Percentiles rank a stretch among this genome's conserved stretches.
Conservation (phyloP, 2,888 invertebrate genomes). For the Erpobdella octoculata region DNA sequence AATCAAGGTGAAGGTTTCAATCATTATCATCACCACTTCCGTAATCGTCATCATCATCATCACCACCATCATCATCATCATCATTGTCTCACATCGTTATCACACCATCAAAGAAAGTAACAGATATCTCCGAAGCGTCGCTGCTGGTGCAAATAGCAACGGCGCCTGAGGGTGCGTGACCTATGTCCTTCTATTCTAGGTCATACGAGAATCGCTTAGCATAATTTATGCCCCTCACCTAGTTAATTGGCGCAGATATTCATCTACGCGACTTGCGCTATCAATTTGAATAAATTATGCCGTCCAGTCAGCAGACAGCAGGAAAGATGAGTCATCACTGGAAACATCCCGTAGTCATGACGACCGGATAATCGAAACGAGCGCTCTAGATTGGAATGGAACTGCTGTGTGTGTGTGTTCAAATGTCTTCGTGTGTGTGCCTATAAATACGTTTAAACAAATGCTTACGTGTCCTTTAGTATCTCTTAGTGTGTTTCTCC, state of each 20-base stretch:
- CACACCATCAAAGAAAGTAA: too few relatives aligned
- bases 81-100: neutral
- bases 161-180: neutral
- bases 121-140: too few relatives aligned
- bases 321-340: neutral
- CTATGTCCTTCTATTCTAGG: neutral
- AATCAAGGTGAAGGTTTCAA: neutral
- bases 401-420: too few relatives aligned
- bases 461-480: too few relatives aligned
- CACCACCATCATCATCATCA: conserved; percentile 1
- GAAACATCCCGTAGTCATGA: neutral
- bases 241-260: too few relatives aligned
- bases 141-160: neutral
- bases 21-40: neutral
- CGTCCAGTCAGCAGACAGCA: neutral
- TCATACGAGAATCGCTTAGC: neutral
- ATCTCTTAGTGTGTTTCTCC: too few relatives aligned
- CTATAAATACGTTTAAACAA: too few relatives aligned
- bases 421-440: too few relatives aligned
- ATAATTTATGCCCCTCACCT: conserved; percentile 4
- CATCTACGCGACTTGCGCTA: too few relatives aligned
- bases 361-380: neutral
- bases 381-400: too few relatives aligned
- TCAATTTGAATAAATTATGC: too few relatives aligned
- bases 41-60: neutral